Evolutionary conservation across 2,888 invertebrate species (phyloP), one percentile per base, ranked within the genome.

Genomic region (Hydraecia micacea): DNA sequence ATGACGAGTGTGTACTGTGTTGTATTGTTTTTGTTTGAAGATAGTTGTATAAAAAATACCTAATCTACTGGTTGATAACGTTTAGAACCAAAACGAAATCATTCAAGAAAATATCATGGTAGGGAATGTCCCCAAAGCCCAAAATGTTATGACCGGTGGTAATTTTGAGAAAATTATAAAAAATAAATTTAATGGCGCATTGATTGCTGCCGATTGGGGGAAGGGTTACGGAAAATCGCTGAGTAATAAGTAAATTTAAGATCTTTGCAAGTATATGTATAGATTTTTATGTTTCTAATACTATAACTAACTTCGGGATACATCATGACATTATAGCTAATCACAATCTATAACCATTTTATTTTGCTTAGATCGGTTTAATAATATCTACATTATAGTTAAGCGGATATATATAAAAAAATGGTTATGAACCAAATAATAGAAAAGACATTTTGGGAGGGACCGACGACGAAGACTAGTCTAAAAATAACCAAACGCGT

Each of bases 401-500:
- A 18, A 11, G 7, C 6, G 11, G 1, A 46, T 46, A 18, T 62
- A 1, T 13, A 13, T 11, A 18, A 39, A 65, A 28, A 28, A 4
- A 15, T 1, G 11, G 5, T 75, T 75, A 8, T 13, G 2, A 25
- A 49, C n/a, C 1, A 60, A n/a, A n/a, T 36, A 32, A 49, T 6
- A 28, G 2, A 36, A n/a, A 36, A 6, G 0, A 60, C 21, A 46
- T 39, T 36, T 7, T 18, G 9, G 15, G 3, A 63, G 36, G 28
- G 13, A 55, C 62, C 42, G 68, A 69, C 39, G 60, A 36, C 32
- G 69, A 46, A 79, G 74, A 73, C 66, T 63, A 36, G 25, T 76
- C 81, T 82, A 79, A 88, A 86, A 89, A 87, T 89, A 89, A 80
- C 25, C 6, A 15, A 67, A 42, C 67, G 32, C 74, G 52, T 75